phyloP scores from a whole-genome alignment of 2,113 vertebrate species.

The Aphyosemion australe region DNA sequence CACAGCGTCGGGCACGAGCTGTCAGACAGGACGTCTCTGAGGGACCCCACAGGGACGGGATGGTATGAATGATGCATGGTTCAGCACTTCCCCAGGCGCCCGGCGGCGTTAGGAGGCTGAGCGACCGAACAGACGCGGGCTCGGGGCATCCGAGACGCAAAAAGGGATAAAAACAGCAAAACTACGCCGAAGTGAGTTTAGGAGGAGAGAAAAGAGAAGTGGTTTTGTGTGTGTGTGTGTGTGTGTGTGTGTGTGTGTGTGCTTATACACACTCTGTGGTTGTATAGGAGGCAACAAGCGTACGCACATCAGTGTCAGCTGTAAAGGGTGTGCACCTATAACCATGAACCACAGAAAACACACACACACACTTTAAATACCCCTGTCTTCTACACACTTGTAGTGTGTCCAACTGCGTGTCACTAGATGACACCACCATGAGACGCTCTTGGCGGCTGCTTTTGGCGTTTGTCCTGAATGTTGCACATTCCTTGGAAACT shows the following conservation, averaged over 20 bases:
- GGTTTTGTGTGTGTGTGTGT: not conserved
- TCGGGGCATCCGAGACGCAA: not conserved
- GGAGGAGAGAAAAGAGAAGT: constrained; percentile 6
- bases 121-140: constrained; percentile 32
- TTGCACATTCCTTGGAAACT: constrained; percentile 61
- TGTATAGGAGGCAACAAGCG: constrained; percentile 22
- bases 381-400: constrained; percentile 6
- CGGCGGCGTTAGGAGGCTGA: constrained; percentile 33
- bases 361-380: constrained; percentile 53
- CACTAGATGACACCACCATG: constrained; percentile 70
- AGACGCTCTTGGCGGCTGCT: constrained; percentile 61
- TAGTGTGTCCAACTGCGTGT: constrained; percentile 23
- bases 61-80: constrained; percentile 48
- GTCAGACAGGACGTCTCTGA: constrained; percentile 34
- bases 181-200: constrained; percentile 2
- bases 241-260: constrained; percentile 1
- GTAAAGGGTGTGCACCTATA: constrained; percentile 52
- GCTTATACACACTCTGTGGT: not conserved
- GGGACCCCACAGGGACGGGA: constrained; percentile 32
- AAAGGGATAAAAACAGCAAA: constrained; percentile 17
- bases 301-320: constrained; percentile 45
- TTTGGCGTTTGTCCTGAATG: constrained; percentile 65
- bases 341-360: constrained; percentile 59
- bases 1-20: constrained; percentile 23
- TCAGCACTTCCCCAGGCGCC: constrained; percentile 21